Percentiles rank a stretch among this genome's conserved stretches.
These are phyloP conservation scores for Dicyrtoma fusca DNA, from an alignment of 2,888 invertebrate genomes.

Conservation along the genomic window DNA sequence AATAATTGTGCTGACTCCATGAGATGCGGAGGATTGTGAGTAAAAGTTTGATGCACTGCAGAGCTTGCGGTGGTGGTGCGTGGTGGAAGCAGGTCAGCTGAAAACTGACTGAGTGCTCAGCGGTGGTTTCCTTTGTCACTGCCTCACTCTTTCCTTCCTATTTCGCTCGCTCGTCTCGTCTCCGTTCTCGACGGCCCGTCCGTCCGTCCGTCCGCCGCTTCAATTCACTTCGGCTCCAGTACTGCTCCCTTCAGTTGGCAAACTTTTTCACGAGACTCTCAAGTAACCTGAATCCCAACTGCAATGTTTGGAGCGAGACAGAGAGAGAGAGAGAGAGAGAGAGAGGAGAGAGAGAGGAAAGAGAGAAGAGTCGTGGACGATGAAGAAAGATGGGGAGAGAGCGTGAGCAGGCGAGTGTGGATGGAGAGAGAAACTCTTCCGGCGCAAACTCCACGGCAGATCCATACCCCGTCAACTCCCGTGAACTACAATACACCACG, in stretches of 20 bases:
- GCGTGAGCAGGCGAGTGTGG: background rate
- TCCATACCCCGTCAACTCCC: background rate
- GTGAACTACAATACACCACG: background rate
- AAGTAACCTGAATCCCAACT: too few species aligned
- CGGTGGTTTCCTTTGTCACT: background rate
- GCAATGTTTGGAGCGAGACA: too few species aligned
- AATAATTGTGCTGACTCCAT: too few species aligned
- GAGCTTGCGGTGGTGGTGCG: background rate
- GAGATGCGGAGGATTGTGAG: too few species aligned
- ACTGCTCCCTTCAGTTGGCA: background rate
- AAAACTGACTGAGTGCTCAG: conserved; percentile 6
- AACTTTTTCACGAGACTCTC: conserved; percentile 3
- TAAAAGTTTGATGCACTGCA: background rate
- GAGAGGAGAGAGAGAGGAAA: background rate
- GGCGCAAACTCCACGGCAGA: conserved; percentile 16
- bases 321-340: background rate
- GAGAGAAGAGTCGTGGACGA: too few species aligned
- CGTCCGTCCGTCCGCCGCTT: too few species aligned
- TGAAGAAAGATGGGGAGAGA: background rate
- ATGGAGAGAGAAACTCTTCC: conserved; percentile 10
- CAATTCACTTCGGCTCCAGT: too few species aligned
- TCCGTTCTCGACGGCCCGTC: too few species aligned
- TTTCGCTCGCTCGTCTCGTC: too few species aligned
- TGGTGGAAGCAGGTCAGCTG: conserved; percentile 10
- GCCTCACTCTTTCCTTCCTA: background rate